A percentile compares a stretch with the other conserved stretches of the same genome.
phyloP scores from a whole-genome alignment of 2,797 vertebrate species.

The Enoplosus armatus region DNA sequence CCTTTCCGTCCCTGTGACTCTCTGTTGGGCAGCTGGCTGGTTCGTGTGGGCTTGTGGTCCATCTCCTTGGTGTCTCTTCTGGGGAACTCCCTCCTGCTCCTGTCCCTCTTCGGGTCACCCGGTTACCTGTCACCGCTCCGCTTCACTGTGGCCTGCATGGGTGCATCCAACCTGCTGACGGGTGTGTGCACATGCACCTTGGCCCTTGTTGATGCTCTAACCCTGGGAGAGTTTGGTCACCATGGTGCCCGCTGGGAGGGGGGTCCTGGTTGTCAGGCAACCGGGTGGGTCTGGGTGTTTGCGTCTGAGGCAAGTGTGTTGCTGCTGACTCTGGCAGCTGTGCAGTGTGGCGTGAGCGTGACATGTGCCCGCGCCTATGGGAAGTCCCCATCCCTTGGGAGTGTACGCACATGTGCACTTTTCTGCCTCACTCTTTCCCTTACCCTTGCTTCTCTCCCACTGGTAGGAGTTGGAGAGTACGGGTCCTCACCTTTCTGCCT shows the following conservation, averaged over 20 bases:
- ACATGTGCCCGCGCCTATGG: constrained; percentile 88
- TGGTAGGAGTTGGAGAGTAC: constrained; percentile 91
- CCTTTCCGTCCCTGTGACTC: constrained; percentile 96
- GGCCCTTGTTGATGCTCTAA: constrained; percentile 90
- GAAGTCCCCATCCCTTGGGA: constrained; percentile 87
- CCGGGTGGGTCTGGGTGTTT: constrained; percentile 92
- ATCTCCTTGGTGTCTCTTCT: constrained; percentile 90
- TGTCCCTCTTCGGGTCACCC: constrained; percentile 89
- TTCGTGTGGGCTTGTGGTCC: constrained; percentile 93
- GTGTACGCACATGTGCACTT: constrained; percentile 86
- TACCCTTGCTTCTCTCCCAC: constrained; percentile 87
- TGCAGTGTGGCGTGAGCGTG: constrained; percentile 91
- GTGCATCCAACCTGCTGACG: constrained; percentile 90
- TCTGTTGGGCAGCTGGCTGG: constrained; percentile 94
- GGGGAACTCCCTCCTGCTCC: constrained; percentile 90
- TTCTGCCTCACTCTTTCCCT: constrained; percentile 89
- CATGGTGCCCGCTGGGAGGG: constrained; percentile 93
- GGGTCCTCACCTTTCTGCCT: constrained; percentile 94
- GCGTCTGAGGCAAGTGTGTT: constrained; percentile 92
- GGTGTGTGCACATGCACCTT: constrained; percentile 91
- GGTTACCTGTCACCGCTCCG: constrained; percentile 91
- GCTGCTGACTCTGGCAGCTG: constrained; percentile 90
- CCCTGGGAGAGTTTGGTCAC: constrained; percentile 90
- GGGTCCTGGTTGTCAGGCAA: constrained; percentile 89
- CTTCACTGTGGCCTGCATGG: constrained; percentile 92